Conservation (phyloP, 1,140 invertebrate species). For the Phymastichus coffea region DNA sequence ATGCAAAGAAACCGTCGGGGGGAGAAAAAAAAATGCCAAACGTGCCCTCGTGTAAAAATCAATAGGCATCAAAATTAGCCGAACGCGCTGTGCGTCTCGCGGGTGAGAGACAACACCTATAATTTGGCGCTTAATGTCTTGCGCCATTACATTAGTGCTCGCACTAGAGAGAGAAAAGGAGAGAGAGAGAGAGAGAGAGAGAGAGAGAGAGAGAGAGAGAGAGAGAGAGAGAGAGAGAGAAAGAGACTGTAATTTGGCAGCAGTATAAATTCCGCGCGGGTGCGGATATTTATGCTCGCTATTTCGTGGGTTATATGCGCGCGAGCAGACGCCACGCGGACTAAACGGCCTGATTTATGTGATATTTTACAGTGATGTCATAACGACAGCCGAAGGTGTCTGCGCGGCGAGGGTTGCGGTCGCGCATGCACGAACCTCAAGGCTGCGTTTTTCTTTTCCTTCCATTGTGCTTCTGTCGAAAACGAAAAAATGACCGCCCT, state of each 20-base stretch:
- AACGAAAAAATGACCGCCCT: no score
- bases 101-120: slow-evolving; percentile 47
- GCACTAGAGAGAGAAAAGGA: not conserved
- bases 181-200: not conserved
- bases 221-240: slow-evolving; percentile 27
- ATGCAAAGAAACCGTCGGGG: no score
- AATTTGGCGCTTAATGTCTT: slow-evolving; percentile 42
- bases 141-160: slow-evolving; percentile 48
- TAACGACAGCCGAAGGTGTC: slow-evolving; percentile 21
- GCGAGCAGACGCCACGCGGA: slow-evolving; percentile 46
- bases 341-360: slow-evolving; percentile 53
- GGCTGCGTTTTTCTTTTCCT: no score
- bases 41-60: no score
- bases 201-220: slow-evolving; percentile 4
- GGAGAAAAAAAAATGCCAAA: no score
- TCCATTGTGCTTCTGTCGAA: no score
- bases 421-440: no score
- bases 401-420: not conserved
- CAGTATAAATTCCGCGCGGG: slow-evolving; percentile 41
- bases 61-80: slow-evolving; percentile 57
- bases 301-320: slow-evolving; percentile 35
- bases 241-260: slow-evolving; percentile 51
- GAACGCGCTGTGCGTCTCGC: no score
- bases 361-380: slow-evolving; percentile 39
- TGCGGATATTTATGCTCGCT: slow-evolving; percentile 47